Evolutionary conservation across 2,888 invertebrate species (phyloP).

Genomic region (Chromoteleia sp.): DNA sequence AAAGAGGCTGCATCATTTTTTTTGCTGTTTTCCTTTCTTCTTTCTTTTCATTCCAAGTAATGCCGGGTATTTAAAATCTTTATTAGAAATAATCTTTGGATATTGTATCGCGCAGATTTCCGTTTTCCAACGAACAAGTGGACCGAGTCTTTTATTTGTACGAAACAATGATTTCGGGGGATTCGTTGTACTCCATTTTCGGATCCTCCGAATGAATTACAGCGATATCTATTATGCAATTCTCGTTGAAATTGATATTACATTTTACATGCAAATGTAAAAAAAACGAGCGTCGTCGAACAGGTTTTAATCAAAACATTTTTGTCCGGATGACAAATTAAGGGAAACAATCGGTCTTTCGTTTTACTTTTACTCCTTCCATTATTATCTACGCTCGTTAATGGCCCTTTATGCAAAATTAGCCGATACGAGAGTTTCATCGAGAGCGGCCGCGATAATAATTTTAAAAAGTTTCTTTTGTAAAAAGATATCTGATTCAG

Average conservation of each 20-base stretch:
- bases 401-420: constrained; percentile 28
- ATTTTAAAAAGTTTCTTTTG: constrained; percentile 42
- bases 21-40: constrained; percentile 4
- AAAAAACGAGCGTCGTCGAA: constrained; percentile 7
- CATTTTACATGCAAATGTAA: constrained; percentile 43
- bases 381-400: background rate
- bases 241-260: constrained; percentile 39
- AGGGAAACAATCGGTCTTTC: background rate
- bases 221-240: constrained; percentile 31
- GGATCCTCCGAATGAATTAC: constrained; percentile 38
- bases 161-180: constrained; percentile 51
- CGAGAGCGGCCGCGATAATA: constrained; percentile 24
- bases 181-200: constrained; percentile 32
- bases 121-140: constrained; percentile 35
- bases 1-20: constrained; percentile 16
- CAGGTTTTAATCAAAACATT: constrained; percentile 12
- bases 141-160: constrained; percentile 50
- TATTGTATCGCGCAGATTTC: constrained; percentile 20
- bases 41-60: constrained; percentile 34
- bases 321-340: background rate
- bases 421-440: constrained; percentile 10
- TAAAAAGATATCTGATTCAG: constrained; percentile 38
- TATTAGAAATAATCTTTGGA: constrained; percentile 39
- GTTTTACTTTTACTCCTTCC: background rate
- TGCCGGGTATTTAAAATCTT: constrained; percentile 40